Evolutionary conservation across 2,797 vertebrate genomes (phyloP).

Genomic region (Acanthornis magna): DNA sequence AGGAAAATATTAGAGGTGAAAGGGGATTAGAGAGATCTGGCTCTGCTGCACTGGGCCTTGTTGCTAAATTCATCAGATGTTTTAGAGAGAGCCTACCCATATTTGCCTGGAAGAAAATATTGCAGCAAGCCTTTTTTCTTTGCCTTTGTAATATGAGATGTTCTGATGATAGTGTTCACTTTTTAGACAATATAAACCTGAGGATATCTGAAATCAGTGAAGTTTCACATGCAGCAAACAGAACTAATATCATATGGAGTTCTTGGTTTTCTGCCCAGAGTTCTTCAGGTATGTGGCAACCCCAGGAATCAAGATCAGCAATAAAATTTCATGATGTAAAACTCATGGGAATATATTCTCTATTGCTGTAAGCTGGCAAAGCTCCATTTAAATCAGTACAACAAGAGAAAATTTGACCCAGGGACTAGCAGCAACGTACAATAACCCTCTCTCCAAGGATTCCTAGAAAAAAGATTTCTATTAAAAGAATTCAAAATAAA

Average conservation of each 20-base stretch:
- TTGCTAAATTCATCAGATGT: neutral
- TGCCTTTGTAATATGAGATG: neutral
- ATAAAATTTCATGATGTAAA: constrained; percentile 41
- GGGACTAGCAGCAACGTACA: neutral
- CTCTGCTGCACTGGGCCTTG: neutral
- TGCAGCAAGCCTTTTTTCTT: neutral
- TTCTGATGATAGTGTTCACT: neutral
- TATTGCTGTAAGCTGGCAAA: constrained; percentile 9
- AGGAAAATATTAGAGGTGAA: neutral
- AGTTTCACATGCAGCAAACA: neutral
- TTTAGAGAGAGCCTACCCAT: neutral
- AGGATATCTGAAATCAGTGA: neutral
- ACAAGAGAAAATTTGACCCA: constrained; percentile 31
- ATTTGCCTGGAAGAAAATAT: neutral
- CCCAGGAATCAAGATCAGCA: constrained; percentile 33
- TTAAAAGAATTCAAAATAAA: constrained; percentile 46
- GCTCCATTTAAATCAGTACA: constrained; percentile 8
- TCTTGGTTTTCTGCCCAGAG: constrained; percentile 29
- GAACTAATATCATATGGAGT: constrained; percentile 8
- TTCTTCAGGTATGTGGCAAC: constrained; percentile 37
- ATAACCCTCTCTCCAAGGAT: constrained; percentile 13
- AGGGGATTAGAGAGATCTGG: neutral
- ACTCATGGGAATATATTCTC: neutral
- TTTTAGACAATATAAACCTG: neutral
- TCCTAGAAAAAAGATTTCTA: constrained; percentile 17